Base-by-base conservation (phyloP, 2,888 invertebrate species). In the Heteromurus nitidus region DNA sequence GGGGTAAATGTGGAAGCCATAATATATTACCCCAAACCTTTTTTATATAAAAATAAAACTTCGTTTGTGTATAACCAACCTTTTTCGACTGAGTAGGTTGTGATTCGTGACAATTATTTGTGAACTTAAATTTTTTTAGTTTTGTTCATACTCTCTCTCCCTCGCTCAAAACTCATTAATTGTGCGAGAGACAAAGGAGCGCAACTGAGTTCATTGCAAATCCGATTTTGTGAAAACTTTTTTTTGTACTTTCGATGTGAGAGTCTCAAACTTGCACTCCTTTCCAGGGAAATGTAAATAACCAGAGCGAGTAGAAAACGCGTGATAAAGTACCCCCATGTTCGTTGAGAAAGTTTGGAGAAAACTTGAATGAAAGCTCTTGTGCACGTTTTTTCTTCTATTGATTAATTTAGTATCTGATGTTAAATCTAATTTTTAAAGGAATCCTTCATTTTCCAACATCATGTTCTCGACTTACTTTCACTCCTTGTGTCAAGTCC, bases 51-150 rank as follows among this genome's bases (percentile, higher is more conserved):
- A n/a, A n/a, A n/a, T n/a, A 47, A 47, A 47, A 47, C 11, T 47
- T 47, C n/a, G 7, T 47, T 16, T 47, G 47, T 5, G 47, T n/a
- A 16, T 5, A 47, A 62, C 20, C n/a, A 16, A 50, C 16, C 2
- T 26, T 47, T 62, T 70, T 73, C 62, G 22, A 47, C 11, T 47
- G 62, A 11, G 13, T 47, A 42, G 36, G 47, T 73, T 30, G 2
- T n/a, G 20, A 62, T 47, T 47, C 47, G 62, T 30, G 31, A 28
- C 62, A 62, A 62, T 73, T 62, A 62, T 73, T 73, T 62, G 47
- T n/a, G n/a, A 24, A 47, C 47, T 62, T 30, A 18, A 30, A 62
- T 62, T 62, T 31, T n/a, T n/a, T 30, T 31, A 36, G 7, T 16
- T 58, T 58, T 5, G 26, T 24, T 30, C 1, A 30, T 62, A n/a